Conservation (phyloP, 2,113 vertebrate species). For the Ctenodactylus gundi region DNA sequence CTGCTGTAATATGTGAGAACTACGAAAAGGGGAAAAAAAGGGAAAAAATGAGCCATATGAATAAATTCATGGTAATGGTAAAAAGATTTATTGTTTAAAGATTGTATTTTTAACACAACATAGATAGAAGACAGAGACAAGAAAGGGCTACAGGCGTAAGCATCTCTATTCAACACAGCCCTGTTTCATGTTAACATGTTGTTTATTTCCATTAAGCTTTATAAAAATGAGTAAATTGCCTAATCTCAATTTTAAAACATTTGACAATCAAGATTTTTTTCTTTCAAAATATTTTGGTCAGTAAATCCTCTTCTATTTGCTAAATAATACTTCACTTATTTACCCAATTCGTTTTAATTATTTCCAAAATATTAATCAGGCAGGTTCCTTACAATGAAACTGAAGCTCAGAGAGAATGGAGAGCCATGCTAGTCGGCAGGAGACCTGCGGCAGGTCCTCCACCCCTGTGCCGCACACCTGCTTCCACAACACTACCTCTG, state of each 20-base stretch:
- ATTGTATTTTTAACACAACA: slow-evolving; percentile 18
- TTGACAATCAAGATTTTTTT: slow-evolving; percentile 23
- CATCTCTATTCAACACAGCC: slow-evolving; percentile 25
- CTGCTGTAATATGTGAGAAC: slow-evolving; percentile 4
- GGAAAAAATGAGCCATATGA: slow-evolving; percentile 33
- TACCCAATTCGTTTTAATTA: not conserved
- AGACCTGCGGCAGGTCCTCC: no score
- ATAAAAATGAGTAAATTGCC: slow-evolving; percentile 26
- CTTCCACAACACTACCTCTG: no score
- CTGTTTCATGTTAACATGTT: slow-evolving; percentile 4
- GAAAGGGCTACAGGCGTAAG: not conserved
- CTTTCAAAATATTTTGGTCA: slow-evolving; percentile 38
- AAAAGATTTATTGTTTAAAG: slow-evolving; percentile 50
- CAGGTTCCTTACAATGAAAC: slow-evolving; percentile 35
- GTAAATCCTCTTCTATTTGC: not conserved
- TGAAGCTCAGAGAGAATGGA: no score
- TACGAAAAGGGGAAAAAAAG: slow-evolving; percentile 22
- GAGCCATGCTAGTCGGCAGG: no score
- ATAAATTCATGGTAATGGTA: not conserved
- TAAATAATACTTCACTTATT: slow-evolving; percentile 31
- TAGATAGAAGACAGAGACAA: not conserved
- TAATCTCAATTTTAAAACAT: slow-evolving; percentile 32
- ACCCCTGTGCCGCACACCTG: no score
- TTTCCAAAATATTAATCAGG: slow-evolving; percentile 27
- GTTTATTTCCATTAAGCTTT: slow-evolving; percentile 31